Evolutionary conservation across 37 sponge, comb jelly and placozoan genomes (phyloP).

Genomic region (Axinella damicornis): DNA sequence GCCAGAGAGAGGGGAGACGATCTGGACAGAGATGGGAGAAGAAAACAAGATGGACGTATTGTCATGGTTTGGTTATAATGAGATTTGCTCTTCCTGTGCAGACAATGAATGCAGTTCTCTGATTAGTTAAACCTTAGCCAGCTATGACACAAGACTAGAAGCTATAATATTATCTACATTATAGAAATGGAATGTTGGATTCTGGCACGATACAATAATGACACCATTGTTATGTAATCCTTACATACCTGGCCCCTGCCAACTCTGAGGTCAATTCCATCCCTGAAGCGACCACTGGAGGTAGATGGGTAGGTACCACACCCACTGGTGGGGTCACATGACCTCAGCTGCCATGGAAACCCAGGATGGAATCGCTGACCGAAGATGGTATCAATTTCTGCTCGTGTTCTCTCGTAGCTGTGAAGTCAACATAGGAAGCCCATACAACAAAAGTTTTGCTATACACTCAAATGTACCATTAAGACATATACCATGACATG

Average conservation of each 20-base stretch:
- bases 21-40: constrained; percentile 22
- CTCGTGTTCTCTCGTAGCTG: constrained; percentile 73
- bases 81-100: too few relatives aligned
- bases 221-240: neutral
- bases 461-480: too few relatives aligned
- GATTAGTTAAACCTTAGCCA: too few relatives aligned
- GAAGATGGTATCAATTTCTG: constrained; percentile 70
- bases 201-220: too few relatives aligned
- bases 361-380: constrained; percentile 66
- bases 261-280: constrained; percentile 60
- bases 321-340: constrained; percentile 63
- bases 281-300: constrained; percentile 27
- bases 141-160: too few relatives aligned
- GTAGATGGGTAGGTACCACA: constrained; percentile 87
- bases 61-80: too few relatives aligned
- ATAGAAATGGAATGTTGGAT: too few relatives aligned
- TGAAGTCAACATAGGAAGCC: neutral
- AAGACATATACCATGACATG: too few relatives aligned
- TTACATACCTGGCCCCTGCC: constrained; percentile 6
- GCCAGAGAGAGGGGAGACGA: constrained; percentile 77
- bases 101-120: too few relatives aligned
- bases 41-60: too few relatives aligned
- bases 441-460: too few relatives aligned
- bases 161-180: too few relatives aligned
- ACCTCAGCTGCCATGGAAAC: constrained; percentile 63